Percentiles rank a stretch among this genome's conserved stretches.
These are phyloP conservation scores for Heliornis fulica DNA, from an alignment of 2,113 vertebrate genomes.

Conservation along the genomic window DNA sequence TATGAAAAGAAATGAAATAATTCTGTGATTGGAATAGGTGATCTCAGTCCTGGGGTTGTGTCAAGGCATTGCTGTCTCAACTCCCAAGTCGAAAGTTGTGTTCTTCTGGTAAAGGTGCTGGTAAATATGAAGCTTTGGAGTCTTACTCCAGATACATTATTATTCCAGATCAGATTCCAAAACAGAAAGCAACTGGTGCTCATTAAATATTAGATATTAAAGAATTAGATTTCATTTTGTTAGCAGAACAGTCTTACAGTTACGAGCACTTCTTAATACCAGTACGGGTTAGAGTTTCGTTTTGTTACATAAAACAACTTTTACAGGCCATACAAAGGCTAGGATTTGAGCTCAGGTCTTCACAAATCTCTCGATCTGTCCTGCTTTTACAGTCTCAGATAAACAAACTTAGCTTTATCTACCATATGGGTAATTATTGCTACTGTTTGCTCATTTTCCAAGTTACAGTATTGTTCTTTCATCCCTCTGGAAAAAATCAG, in stretches of 20 bases:
- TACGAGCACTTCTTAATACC: neutral
- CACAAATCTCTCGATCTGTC: neutral
- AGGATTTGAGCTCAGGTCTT: neutral
- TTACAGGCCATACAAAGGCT: neutral
- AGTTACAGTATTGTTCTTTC: neutral
- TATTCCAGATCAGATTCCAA: neutral
- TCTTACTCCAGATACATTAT: neutral
- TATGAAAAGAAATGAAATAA: neutral
- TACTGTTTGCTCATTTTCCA: neutral
- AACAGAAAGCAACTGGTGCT: neutral
- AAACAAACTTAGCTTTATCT: neutral
- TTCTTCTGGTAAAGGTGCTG: neutral
- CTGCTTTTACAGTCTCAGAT: neutral
- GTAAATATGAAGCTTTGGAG: neutral
- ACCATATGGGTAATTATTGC: neutral
- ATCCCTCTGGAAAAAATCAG: neutral
- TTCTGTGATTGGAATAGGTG: neutral
- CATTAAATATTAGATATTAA: neutral
- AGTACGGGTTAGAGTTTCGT: neutral
- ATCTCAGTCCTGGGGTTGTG: neutral
- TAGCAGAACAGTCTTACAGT: neutral
- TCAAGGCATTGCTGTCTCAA: rapidly evolving
- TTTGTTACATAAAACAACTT: neutral
- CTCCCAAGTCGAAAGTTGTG: neutral
- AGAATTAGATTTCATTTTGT: neutral